Evolutionary conservation across 2,888 invertebrate genomes (phyloP).

Genomic region (Myathropa florea): DNA sequence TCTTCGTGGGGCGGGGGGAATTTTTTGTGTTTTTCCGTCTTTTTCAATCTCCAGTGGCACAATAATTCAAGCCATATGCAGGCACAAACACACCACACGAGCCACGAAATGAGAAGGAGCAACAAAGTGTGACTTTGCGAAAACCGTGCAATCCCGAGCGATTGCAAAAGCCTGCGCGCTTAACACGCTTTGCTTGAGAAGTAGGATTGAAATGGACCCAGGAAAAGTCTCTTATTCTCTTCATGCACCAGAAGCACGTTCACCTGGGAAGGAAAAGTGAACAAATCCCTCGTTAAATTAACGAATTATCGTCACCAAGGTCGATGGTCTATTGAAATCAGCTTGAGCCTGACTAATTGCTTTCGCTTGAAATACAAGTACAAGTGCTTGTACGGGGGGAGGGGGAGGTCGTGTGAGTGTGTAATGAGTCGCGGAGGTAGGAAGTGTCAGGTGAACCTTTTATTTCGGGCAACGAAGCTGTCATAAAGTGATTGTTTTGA

Average conservation of each 20-base stretch:
- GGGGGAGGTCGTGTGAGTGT: no score
- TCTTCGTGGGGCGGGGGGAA: no score
- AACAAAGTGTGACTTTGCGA: background rate
- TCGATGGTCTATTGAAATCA: conserved; percentile 34
- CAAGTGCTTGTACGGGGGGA: no score
- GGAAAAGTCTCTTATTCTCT: no score
- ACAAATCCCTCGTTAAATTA: conserved; percentile 19
- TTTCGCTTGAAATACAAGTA: background rate
- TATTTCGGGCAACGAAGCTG: background rate
- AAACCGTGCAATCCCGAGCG: background rate
- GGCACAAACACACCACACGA: background rate
- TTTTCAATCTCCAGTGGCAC: conserved; percentile 3
- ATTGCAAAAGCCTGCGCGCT: background rate
- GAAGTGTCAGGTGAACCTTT: conserved; percentile 20
- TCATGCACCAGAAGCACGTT: no score
- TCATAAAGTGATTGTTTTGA: background rate
- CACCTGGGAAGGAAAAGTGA: background rate
- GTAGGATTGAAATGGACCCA: background rate
- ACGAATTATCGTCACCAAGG: conserved; percentile 38
- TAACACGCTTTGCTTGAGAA: background rate
- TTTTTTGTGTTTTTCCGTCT: background rate
- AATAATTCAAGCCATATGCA: background rate
- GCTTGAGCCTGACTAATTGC: conserved; percentile 26
- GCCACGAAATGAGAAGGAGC: background rate
- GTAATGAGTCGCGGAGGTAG: background rate